phyloP scores from a whole-genome alignment of 2,888 invertebrate species.

The Heliconius ismenius region DNA sequence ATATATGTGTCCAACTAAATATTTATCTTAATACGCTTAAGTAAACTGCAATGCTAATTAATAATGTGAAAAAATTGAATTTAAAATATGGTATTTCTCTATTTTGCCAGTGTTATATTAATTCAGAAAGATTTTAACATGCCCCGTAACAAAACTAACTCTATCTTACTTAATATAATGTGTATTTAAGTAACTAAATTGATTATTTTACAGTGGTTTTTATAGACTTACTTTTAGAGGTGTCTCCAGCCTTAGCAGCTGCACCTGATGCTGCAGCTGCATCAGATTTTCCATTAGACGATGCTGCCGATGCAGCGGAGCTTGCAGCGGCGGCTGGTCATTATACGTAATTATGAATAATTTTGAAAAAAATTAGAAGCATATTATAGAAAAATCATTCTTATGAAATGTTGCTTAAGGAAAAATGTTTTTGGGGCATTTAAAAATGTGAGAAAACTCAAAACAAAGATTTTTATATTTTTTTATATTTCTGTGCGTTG shows the following conservation, averaged over 20 bases:
- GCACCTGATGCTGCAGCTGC: not conserved
- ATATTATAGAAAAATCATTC: not conserved
- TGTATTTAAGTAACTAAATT: not conserved
- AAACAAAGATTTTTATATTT: no score
- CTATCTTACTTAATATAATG: not conserved
- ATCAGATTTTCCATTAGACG: not conserved
- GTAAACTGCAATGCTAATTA: not conserved
- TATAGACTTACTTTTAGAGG: conserved; percentile 6
- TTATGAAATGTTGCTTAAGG: no score
- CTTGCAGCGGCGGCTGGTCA: not conserved
- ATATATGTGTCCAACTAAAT: not conserved
- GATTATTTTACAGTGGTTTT: not conserved
- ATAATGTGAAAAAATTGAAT: not conserved
- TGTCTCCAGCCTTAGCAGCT: conserved; percentile 11
- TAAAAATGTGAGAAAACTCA: no score
- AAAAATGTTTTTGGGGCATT: no score
- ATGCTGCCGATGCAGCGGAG: not conserved
- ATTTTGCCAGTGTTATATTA: not conserved
- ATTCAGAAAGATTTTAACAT: not conserved
- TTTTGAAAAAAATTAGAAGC: not conserved
- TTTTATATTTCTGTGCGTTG: no score
- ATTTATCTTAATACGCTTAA: not conserved
- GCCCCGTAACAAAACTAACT: not conserved
- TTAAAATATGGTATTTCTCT: not conserved
- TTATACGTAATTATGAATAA: not conserved